Evolutionary conservation across 2,113 vertebrate species (phyloP), one percentile per base, ranked within the genome.

Genomic region (Percina caprodes): DNA sequence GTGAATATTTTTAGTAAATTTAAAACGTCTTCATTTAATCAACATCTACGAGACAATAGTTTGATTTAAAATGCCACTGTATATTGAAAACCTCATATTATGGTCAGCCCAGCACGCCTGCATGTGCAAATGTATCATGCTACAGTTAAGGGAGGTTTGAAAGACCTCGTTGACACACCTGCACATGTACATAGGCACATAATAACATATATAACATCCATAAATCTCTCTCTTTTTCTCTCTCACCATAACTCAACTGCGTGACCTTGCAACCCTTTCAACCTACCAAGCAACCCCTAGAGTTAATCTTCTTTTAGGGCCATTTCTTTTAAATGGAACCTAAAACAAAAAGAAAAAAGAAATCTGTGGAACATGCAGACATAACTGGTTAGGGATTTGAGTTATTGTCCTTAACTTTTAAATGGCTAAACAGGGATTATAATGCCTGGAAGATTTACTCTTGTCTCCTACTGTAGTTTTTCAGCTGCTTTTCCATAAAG

Each of bases 371-470:
- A 49, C 58, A 75, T 58, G 26, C 33, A 69, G 58, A 82, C 14
- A 33, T 54, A 61, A 67, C 58, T 65, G 45, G 56, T 72, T 82
- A 68, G 35, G 46, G n/a, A 70, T 82, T 35, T 89, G 65, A 82
- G 58, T 81, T 83, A 82, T 79, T 79, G 59, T 79, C 26, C 24
- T 75, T 42, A 42, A 49, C 48, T 30, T 68, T 82, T 86, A 83
- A 86, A 78, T 76, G 30, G 60, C 65, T 39, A 79, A 88, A 85
- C 61, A 73, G 23, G 67, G 83, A 85, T 90, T 91, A 85, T 78
- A 88, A 79, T 88, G 77, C 51, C 81, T 80, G 61, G 46, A 80
- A 86, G 86, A 88, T 93, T 92, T 89, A 90, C 61, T 71, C 45
- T 56, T 11, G 11, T 83, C 78, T 89, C 58, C 73, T 79, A 48